Base-by-base conservation (phyloP, 2,113 vertebrate genomes). In the Pogona vitticeps region DNA sequence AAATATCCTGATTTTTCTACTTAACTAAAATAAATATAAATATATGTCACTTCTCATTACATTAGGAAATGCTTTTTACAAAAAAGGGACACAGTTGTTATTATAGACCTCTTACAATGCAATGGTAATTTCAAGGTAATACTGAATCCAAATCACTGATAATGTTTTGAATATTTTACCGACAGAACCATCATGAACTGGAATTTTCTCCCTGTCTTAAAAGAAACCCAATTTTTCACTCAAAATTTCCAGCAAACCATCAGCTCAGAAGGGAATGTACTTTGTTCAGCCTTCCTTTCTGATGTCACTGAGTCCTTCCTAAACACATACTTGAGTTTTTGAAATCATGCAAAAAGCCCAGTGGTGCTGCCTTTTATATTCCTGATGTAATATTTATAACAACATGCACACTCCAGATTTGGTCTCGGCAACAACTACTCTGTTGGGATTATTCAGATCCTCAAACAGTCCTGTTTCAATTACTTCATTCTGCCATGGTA, bases 401-500 rank as follows among this genome's bases (percentile, higher is more conserved):
- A 98, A 93, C 84, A 93, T 87, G 86, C 97, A 98, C 82, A 96
- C 95, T 56, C 98, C 97, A 31, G 98, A 97, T 87, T 93, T 96
- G 90, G 95, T 93, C 3, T 97, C 88, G 1, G 77, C 96, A 28
- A 95, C 94, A 68, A 93, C 93, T 31, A 95, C 95, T 92, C 98
- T 97, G 90, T 96, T 97, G 61, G 98, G 98, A 72, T 96, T 89
- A 26, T 97, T 98, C 56, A 98, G 93, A 86, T 98, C 97, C 0
- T 97, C 97, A 80, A 97, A 99, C 42, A 98, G 97, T 96, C 97
- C 97, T 0, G 94, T 98, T 7, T 98, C 98, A 20, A 98, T 96
- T 91, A 98, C 98, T 95, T 99, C 98, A 82, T 97, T 95, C 94
- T 98, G 98, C 98, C 98, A 98, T 0, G 95, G 94, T 73, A 97